Conservation (phyloP, 2,888 invertebrate species). For the Callimorpha dominula region DNA sequence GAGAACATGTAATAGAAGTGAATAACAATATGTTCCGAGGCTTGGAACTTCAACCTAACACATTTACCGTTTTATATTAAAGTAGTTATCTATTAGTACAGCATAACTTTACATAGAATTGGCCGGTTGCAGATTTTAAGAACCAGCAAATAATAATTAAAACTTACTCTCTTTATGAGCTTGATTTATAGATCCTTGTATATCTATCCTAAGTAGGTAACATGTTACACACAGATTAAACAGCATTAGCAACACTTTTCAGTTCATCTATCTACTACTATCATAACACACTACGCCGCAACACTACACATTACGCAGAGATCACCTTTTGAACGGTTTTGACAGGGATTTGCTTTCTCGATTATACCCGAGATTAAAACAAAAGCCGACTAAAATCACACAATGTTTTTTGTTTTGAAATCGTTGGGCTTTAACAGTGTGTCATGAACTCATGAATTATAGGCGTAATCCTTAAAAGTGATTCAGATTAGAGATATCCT, state of each 20-base stretch:
- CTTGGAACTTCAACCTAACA: slow-evolving; percentile 23
- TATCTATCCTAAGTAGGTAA: background rate
- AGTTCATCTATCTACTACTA: background rate
- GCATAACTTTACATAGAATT: background rate
- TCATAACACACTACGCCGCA: background rate
- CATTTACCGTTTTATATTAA: slow-evolving; percentile 14
- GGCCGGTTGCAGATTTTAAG: background rate
- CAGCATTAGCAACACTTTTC: background rate
- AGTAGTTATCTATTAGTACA: slow-evolving; percentile 14
- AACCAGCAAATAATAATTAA: background rate
- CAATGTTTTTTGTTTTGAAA: too few species aligned
- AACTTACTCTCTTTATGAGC: background rate
- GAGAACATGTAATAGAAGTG: slow-evolving; percentile 43
- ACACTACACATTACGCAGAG: background rate
- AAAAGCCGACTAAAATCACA: background rate
- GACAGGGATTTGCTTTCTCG: background rate
- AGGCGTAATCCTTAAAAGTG: too few species aligned
- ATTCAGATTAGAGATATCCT: too few species aligned
- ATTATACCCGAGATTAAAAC: background rate
- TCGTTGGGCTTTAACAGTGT: too few species aligned
- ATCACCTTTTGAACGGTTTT: background rate
- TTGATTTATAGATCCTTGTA: background rate
- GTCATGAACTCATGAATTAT: too few species aligned
- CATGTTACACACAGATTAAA: background rate
- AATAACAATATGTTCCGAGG: slow-evolving; percentile 39